Conservation (phyloP, 2,113 vertebrate species). For the Pollimyrus isidori region DNA sequence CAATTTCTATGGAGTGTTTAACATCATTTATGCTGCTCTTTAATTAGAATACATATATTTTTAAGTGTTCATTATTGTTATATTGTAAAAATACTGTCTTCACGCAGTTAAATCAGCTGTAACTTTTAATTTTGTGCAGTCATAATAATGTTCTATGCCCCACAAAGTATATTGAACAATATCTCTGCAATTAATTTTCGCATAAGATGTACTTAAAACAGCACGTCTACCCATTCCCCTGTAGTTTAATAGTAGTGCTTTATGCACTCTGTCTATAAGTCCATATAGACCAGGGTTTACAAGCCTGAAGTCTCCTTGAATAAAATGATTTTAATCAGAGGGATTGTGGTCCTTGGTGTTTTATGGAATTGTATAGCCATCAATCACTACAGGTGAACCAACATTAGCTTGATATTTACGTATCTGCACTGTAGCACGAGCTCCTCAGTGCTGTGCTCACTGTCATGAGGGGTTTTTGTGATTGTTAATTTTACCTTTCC, state of each 20-base stretch:
- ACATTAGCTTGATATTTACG: background rate
- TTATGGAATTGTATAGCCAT: background rate
- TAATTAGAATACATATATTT: background rate
- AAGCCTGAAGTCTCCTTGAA: background rate
- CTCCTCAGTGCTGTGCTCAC: background rate
- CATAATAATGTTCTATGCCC: background rate
- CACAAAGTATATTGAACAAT: background rate
- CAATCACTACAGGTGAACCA: background rate
- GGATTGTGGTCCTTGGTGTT: background rate
- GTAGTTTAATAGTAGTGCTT: background rate
- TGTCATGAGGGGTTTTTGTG: background rate
- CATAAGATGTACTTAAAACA: background rate
- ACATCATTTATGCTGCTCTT: background rate
- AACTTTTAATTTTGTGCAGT: background rate
- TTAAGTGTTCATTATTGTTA: background rate
- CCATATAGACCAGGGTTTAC: background rate
- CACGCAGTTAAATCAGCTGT: background rate
- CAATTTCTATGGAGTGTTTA: background rate
- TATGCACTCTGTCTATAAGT: background rate
- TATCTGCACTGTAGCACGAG: background rate
- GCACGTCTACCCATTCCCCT: background rate
- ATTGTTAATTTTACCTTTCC: background rate
- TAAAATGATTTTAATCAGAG: background rate
- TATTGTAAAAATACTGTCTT: background rate
- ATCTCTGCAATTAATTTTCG: background rate